Base-by-base conservation (phyloP, 2,113 vertebrate genomes). In the Sciurus niger region DNA sequence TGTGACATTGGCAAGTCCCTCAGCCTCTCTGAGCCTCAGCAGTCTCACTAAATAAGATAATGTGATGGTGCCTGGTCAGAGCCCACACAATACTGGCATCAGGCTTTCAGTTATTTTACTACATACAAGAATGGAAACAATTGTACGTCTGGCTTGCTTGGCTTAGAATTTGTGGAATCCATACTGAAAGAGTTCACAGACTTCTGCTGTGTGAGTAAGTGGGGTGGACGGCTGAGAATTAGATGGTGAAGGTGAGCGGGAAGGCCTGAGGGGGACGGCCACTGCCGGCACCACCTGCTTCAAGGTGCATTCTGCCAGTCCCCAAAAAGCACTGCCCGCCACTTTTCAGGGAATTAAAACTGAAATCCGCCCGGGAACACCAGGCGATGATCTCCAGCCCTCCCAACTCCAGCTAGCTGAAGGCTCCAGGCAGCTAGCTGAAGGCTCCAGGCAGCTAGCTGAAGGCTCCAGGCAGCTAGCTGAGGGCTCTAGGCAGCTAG, bases 271-370 rank as follows among this genome's bases (percentile, higher is more conserved):
- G 9, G 1, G 28, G 28, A 3, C 7, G 4, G 72, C 11, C n/a
- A 34, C 8, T 0, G 4, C 11, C 0, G 8, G 48, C 17, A 65
- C 73, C 8, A 13, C 11, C 0, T 2, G 32, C 2, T 8, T 18
- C 12, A 4, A 0, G 0, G 0, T 4, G 2, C 12, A 1, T 48
- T 7, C 14, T 9, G 25, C n/a, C 14, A 0, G 34, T 10, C 24
- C 79, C 74, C 6, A 1, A 58, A 10, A 86, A n/a, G 84, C 1
- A 2, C 72, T 1, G 25, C 34, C 65, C 9, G 8, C 11, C 4
- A 0, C 60, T 76, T 58, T 24, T 37, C 55, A 37, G 60, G 11
- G 72, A 28, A 22, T 11, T 18, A 24, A 46, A 48, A 63, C 25
- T 55, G 43, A 0, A 0, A 48, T 70, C 53, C 46, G 40, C 3